Base-by-base conservation (phyloP, 2,888 invertebrate genomes). In the Amblyjoppa fuscipennis region DNA sequence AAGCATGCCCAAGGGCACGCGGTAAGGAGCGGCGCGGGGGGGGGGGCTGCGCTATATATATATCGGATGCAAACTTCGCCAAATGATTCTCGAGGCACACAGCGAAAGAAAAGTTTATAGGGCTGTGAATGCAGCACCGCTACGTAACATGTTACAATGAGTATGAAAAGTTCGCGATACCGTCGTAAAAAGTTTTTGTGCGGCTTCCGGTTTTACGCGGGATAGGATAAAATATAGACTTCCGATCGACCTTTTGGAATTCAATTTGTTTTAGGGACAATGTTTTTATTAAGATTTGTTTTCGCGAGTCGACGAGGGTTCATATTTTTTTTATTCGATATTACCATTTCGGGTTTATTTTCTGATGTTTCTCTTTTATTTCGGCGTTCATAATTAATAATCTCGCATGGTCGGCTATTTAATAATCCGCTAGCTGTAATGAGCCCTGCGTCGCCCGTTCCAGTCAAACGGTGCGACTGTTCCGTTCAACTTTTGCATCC, bases 111-210 rank as follows among this genome's bases (percentile, higher is more conserved):
- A 83, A 79, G 31, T 79, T 79, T 83, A 77, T 74, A 64, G 34
- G n/a, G 28, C 74, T 64, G 45, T 51, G 68, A 66, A 73, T 71
- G 45, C 49, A 34, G 51, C 45, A 16, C 4, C 16, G 73, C 68
- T 59, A 34, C 25, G 31, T n/a, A 59, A 56, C 28, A 53, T 66
- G 73, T 78, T 83, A 74, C 69, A 45, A 69, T 69, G 74, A 61
- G 49, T 69, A 83, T 74, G 74, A 28, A 74, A 83, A 79, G 61
- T 69, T 83, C 69, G 64, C 25, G 28, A 59, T 59, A 59, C 28
- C 28, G 45, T 59, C 13, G 11, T 6, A 25, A 11, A 20, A 59
- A 59, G 59, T 59, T 59, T 59, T 28, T 7, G 25, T 13, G n/a
- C 11, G 4, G 4, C 13, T 56, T 56, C 28, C 28, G 13, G 11